A percentile compares a stretch with the other conserved stretches of the same genome.
phyloP scores from a whole-genome alignment of 2,888 invertebrate genomes.

The Pseudococcus jackbeardsleyi region DNA sequence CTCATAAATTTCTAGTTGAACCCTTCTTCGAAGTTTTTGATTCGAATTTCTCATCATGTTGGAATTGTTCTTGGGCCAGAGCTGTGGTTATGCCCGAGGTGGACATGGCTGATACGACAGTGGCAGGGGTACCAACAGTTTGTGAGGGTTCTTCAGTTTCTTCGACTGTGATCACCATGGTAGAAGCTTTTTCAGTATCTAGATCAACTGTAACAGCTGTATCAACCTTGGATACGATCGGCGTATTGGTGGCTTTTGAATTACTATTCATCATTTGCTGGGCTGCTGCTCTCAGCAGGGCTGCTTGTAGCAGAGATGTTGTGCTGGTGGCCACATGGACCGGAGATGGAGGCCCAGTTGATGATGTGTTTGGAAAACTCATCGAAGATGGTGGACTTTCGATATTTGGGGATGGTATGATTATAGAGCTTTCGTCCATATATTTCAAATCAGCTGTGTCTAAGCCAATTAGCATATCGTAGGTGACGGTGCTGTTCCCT shows the following conservation, averaged over 20 bases:
- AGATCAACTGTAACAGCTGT: conserved; percentile 79
- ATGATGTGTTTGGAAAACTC: conserved; percentile 72
- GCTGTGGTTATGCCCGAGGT: conserved; percentile 15
- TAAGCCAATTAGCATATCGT: conserved; percentile 83
- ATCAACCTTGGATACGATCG: conserved; percentile 76
- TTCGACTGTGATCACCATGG: conserved; percentile 67
- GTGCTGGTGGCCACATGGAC: conserved; percentile 69
- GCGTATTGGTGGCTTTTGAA: conserved; percentile 67
- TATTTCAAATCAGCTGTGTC: conserved; percentile 89
- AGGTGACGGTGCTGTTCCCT: conserved; percentile 74
- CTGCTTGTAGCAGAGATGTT: conserved; percentile 78
- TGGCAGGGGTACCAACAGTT: conserved; percentile 66
- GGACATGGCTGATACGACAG: conserved; percentile 56
- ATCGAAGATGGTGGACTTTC: conserved; percentile 82
- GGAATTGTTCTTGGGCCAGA: conserved; percentile 61
- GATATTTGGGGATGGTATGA: conserved; percentile 82
- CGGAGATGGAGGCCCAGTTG: conserved; percentile 73
- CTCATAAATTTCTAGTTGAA: conserved; percentile 82
- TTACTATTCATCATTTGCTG: conserved; percentile 69
- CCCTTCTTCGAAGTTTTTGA: conserved; percentile 62
- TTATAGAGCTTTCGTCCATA: conserved; percentile 93
- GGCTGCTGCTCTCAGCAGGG: conserved; percentile 78
- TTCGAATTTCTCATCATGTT: conserved; percentile 35
- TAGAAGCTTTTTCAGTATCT: conserved; percentile 68
- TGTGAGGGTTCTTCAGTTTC: conserved; percentile 65